Conservation (phyloP, 1,140 invertebrate species). For the Glossosoma conforme region DNA sequence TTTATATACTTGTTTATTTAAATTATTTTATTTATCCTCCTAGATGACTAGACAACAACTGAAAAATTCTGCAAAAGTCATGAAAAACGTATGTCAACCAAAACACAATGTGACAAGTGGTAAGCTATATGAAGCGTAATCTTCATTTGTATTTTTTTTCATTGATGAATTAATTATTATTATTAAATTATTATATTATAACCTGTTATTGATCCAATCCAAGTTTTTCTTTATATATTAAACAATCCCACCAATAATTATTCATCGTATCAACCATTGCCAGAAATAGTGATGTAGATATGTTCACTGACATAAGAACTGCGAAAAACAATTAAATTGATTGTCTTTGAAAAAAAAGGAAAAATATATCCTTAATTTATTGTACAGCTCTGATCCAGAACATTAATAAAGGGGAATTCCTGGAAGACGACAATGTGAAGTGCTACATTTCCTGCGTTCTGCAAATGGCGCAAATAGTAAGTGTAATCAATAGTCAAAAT, state of each 20-base stretch:
- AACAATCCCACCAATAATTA: too few species aligned
- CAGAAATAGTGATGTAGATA: not conserved
- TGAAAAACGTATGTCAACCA: constrained; percentile 37
- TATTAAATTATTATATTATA: too few species aligned
- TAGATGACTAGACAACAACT: constrained; percentile 37
- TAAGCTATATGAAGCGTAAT: too few species aligned
- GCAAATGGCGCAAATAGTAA: constrained; percentile 50
- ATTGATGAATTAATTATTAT: too few species aligned
- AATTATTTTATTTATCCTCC: constrained; percentile 17
- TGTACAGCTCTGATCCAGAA: constrained; percentile 27
- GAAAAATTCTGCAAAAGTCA: constrained; percentile 34
- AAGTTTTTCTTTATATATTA: too few species aligned
- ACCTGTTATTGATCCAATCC: too few species aligned
- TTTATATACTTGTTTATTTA: not conserved
- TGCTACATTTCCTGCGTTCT: constrained; percentile 43
- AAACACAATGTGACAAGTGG: constrained; percentile 37
- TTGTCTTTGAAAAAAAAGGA: too few species aligned
- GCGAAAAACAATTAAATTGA: constrained; percentile 4
- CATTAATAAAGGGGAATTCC: constrained; percentile 28
- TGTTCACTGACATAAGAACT: not conserved
- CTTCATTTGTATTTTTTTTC: too few species aligned
- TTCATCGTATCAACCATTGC: too few species aligned
- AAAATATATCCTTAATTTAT: constrained; percentile 13
- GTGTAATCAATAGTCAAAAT: too few species aligned
- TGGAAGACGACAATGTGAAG: constrained; percentile 28